Conservation (phyloP, 1,140 invertebrate species). For the Cydia amplana region DNA sequence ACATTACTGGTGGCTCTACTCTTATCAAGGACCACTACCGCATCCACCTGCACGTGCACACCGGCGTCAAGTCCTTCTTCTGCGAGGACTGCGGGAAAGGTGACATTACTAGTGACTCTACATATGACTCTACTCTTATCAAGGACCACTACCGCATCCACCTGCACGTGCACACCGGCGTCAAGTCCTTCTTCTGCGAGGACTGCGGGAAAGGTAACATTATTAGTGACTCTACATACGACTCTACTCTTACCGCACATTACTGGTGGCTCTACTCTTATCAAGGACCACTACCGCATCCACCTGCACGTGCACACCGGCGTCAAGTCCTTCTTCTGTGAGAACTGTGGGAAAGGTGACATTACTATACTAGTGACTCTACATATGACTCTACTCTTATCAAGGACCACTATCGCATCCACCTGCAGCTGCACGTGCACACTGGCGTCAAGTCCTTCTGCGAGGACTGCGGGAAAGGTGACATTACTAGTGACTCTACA, state of each 20-base stretch:
- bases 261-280: no score
- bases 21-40: conserved; percentile 84
- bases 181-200: conserved; percentile 89
- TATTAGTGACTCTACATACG: background rate
- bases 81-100: conserved; percentile 84
- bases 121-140: background rate
- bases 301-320: conserved; percentile 90
- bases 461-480: conserved; percentile 82
- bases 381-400: background rate
- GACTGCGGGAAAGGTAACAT: conserved; percentile 79
- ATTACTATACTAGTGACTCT: background rate
- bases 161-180: conserved; percentile 87
- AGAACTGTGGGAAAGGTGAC: conserved; percentile 81
- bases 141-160: conserved; percentile 91
- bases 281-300: conserved; percentile 88
- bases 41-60: conserved; percentile 90
- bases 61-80: conserved; percentile 87
- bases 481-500: background rate
- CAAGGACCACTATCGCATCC: conserved; percentile 89
- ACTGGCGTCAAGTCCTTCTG: conserved; percentile 89
- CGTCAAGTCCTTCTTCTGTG: conserved; percentile 88
- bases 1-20: no score
- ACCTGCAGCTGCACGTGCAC: conserved; percentile 89
- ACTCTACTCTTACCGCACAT: no score
- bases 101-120: conserved; percentile 30